Base-by-base conservation (phyloP, 1,140 invertebrate genomes). In the Phthorimaea operculella region DNA sequence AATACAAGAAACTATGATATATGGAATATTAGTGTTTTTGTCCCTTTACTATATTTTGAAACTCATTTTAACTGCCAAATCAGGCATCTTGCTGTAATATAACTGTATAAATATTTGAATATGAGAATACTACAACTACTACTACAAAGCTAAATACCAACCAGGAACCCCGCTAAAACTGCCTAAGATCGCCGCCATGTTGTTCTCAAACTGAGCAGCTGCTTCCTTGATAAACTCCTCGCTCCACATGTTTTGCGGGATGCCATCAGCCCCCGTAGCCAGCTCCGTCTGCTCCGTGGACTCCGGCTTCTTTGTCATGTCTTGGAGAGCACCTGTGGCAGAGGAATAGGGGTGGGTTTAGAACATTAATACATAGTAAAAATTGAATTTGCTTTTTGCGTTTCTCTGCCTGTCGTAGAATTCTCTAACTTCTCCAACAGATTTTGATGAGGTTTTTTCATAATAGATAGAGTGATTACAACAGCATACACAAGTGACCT, bases 201-300 rank as follows among this genome's bases (percentile, higher is more conserved):
- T 90, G 60, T 81, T 86, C 68, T 90, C 88, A 67, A 90, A 90
- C 60, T 90, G 88, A 14, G 80, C 74, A 0, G 89, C 88, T 0
- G 89, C 88, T 66, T 90, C 87, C 57, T 88, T 87, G 9, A 90
- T 86, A 64, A 90, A 90, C 58, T 90, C 89, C 50, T 90, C 87
- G 18, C 86, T 86, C 89, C 89, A 90, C 62, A 86, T 74, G 61
- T 81, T 88, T 67, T 72, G 79, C 36, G 70, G 77, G 21, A 63
- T 55, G 5, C 64, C 64, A 9, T 70, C 70, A 1, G 65, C 55
- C 54, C 56, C 57, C 53, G 54, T 68, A 10, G 59, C 55, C 48
- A 64, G 70, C 4, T 64, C 55, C 44, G 54, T 69, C 16, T 70
- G 68, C 21, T 28, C 21, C 42, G 68, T 65, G 49, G 54, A 36